These are phyloP conservation scores for Acanthosepion lycidas DNA, from an alignment of 2,888 invertebrate genomes.

Conservation along the genomic window DNA sequence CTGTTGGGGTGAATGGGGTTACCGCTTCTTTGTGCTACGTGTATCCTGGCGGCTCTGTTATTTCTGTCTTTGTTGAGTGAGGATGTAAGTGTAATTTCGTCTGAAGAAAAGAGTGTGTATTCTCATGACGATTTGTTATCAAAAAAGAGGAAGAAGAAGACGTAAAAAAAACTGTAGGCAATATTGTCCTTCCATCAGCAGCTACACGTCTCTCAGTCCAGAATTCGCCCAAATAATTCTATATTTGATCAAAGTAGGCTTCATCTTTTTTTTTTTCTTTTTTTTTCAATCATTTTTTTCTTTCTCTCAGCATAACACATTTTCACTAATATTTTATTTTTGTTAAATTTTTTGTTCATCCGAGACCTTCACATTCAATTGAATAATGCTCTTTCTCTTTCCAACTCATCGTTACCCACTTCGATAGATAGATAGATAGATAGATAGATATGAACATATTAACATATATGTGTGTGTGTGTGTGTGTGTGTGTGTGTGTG, in stretches of 20 bases:
- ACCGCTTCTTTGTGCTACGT: neutral
- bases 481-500: too few species aligned
- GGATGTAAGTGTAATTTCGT: neutral
- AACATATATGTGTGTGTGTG: neutral
- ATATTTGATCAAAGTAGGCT: neutral
- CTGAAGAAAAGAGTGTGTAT: neutral
- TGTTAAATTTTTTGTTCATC: neutral
- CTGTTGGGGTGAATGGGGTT: too few species aligned
- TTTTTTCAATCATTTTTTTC: neutral
- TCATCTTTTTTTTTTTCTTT: neutral
- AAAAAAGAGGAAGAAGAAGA: neutral
- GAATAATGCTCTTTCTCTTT: neutral
- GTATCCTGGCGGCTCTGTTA: neutral
- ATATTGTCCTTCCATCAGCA: neutral
- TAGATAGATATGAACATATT: neutral
- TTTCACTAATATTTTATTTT: neutral
- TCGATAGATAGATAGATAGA: neutral
- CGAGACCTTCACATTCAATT: neutral
- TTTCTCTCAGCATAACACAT: neutral
- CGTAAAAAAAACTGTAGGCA: neutral
- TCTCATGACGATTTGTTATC: neutral
- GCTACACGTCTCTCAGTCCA: too few species aligned
- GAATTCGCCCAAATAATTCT: neutral
- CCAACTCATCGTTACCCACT: neutral
- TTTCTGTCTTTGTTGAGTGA: neutral